Conservation (phyloP, 2,888 invertebrate species). For the Plagodis dolabraria region DNA sequence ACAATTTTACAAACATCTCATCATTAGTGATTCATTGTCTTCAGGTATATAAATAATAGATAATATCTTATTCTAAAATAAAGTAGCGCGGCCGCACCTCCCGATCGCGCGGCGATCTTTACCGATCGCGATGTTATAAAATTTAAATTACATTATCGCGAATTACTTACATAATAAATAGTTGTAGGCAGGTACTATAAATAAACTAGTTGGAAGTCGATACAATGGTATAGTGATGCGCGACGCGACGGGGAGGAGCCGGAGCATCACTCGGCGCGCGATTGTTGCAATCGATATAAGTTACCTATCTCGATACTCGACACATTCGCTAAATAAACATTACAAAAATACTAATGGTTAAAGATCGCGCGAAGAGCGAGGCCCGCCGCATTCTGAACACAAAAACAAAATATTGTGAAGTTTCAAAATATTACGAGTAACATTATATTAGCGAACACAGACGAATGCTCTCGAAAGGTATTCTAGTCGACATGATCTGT, state of each 20-base stretch:
- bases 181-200: too few relatives aligned
- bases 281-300: not conserved
- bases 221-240: not conserved
- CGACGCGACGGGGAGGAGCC: not conserved
- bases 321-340: too few relatives aligned
- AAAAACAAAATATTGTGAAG: too few relatives aligned
- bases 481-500: too few relatives aligned
- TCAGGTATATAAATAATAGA: not conserved
- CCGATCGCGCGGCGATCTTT: not conserved
- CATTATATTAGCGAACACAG: too few relatives aligned
- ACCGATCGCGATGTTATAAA: not conserved
- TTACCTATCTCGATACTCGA: too few relatives aligned
- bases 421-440: too few relatives aligned
- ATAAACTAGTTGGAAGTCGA: too few relatives aligned
- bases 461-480: too few relatives aligned
- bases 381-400: not conserved
- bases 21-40: conserved; percentile 2
- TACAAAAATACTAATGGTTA: not conserved
- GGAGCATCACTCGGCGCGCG: not conserved
- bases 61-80: not conserved
- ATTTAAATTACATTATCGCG: too few relatives aligned
- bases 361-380: not conserved
- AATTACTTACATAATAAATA: too few relatives aligned
- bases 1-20: conserved; percentile 2
- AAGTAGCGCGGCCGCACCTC: not conserved